Evolutionary conservation across 1,140 invertebrate species (phyloP).

Genomic region (Nautilus pompilius): DNA sequence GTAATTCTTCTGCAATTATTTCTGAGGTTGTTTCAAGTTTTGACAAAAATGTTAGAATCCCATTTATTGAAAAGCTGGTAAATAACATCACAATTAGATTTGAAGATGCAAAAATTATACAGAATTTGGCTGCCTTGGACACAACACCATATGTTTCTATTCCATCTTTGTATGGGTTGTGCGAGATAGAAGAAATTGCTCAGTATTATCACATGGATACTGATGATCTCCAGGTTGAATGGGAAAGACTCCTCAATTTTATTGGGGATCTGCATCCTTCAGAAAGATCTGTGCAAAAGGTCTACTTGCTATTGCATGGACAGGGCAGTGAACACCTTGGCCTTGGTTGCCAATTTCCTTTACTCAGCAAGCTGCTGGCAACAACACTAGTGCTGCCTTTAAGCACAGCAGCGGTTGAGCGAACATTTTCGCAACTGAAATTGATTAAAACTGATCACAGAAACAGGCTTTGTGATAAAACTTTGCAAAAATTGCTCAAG

Average conservation of each 20-base stretch:
- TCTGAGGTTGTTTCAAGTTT: neutral
- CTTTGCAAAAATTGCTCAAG: neutral
- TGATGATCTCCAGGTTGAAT: neutral
- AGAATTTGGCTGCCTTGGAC: conserved; percentile 6
- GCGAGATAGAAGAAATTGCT: conserved; percentile 3
- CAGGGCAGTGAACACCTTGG: neutral
- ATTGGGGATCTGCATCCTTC: neutral
- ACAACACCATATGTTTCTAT: neutral
- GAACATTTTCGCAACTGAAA: conserved; percentile 9
- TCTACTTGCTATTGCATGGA: conserved; percentile 3
- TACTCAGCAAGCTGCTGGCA: neutral
- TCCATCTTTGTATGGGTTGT: conserved; percentile 5
- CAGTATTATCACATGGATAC: conserved; percentile 4
- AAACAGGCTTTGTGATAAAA: conserved; percentile 2
- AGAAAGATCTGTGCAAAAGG: neutral
- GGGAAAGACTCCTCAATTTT: conserved; percentile 6
- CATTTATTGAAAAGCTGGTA: conserved; percentile 6
- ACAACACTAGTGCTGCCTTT: conserved; percentile 1
- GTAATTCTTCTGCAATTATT: neutral
- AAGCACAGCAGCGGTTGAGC: conserved; percentile 10
- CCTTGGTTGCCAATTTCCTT: conserved; percentile 5
- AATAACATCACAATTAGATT: conserved; percentile 7
- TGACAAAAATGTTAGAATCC: neutral
- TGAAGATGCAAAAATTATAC: conserved; percentile 8
- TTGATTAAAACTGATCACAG: conserved; percentile 7